A percentile compares a stretch with the other conserved stretches of the same genome.
phyloP scores from a whole-genome alignment of 2,888 invertebrate genomes.

The Drosophila kanekoi region DNA sequence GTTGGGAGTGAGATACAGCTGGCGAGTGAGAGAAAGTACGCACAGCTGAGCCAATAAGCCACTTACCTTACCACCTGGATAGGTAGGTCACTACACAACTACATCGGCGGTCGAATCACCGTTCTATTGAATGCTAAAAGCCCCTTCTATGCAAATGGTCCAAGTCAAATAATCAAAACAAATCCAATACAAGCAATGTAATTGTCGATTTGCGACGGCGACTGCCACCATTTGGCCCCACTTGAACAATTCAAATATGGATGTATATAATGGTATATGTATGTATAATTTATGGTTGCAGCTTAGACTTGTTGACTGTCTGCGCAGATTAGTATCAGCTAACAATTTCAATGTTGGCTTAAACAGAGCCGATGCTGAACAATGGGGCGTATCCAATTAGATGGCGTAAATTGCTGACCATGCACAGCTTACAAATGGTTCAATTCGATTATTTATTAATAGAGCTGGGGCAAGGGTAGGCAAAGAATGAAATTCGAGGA shows the following conservation, averaged over 20 bases:
- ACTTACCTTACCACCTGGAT: constrained; percentile 1
- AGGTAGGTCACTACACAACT: background rate
- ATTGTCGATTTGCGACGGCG: constrained; percentile 4
- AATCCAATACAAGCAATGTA: constrained; percentile 14
- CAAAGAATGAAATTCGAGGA: constrained; percentile 5
- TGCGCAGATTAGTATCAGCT: constrained; percentile 36
- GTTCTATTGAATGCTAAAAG: constrained; percentile 35
- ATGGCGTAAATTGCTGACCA: constrained; percentile 47
- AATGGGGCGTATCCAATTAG: constrained; percentile 57
- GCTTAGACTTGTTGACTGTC: constrained; percentile 31
- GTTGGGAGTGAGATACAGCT: constrained; percentile 27
- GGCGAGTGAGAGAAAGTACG: constrained; percentile 35
- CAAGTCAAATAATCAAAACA: constrained; percentile 2
- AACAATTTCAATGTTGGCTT: constrained; percentile 27
- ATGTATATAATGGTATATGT: background rate
- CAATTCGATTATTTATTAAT: constrained; percentile 16
- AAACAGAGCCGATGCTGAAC: constrained; percentile 18
- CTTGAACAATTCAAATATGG: constrained; percentile 13
- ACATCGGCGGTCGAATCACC: constrained; percentile 1
- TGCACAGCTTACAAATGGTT: constrained; percentile 14
- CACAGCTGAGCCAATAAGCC: constrained; percentile 11
- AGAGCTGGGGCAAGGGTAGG: background rate
- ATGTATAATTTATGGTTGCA: constrained; percentile 35
- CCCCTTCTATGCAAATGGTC: constrained; percentile 19
- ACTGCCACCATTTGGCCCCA: constrained; percentile 8